phyloP scores from a whole-genome alignment of 2,797 vertebrate species.

The Delichon dasypus region DNA sequence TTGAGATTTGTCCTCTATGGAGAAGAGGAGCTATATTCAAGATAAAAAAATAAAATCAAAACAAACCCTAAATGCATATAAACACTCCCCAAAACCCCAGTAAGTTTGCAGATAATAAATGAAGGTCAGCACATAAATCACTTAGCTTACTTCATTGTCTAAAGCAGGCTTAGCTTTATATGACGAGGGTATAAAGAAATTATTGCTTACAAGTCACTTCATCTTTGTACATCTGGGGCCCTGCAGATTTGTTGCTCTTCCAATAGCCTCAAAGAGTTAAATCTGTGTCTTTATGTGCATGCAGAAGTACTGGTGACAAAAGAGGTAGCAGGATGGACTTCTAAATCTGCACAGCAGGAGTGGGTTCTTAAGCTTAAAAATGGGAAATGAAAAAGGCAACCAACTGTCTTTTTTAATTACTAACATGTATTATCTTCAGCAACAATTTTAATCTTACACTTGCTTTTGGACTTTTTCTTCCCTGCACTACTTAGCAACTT shows the following conservation, averaged over 20 bases:
- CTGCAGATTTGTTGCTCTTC: background rate
- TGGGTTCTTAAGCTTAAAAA: constrained; percentile 62
- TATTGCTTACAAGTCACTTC: background rate
- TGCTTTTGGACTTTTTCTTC: constrained; percentile 27
- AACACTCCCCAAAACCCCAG: fast-evolving
- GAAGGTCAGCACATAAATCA: background rate
- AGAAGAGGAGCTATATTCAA: background rate
- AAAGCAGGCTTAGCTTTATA: background rate
- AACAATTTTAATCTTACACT: constrained; percentile 60
- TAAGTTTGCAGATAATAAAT: background rate
- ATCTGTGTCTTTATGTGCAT: background rate
- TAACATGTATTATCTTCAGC: constrained; percentile 28
- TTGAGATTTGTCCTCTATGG: background rate
- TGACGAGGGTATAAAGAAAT: background rate
- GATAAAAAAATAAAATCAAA: background rate
- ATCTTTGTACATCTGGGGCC: background rate
- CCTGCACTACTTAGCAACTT: constrained; percentile 32
- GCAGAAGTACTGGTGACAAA: constrained; percentile 29
- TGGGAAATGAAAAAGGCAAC: constrained; percentile 24
- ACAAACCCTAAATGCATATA: background rate
- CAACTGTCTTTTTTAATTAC: constrained; percentile 59
- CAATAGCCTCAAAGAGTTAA: background rate
- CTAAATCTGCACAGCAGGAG: constrained; percentile 27
- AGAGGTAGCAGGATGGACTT: constrained; percentile 30
- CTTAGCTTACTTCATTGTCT: background rate